Base-by-base conservation (phyloP, 2,113 vertebrate species). In the Oncorhynchus masou region DNA sequence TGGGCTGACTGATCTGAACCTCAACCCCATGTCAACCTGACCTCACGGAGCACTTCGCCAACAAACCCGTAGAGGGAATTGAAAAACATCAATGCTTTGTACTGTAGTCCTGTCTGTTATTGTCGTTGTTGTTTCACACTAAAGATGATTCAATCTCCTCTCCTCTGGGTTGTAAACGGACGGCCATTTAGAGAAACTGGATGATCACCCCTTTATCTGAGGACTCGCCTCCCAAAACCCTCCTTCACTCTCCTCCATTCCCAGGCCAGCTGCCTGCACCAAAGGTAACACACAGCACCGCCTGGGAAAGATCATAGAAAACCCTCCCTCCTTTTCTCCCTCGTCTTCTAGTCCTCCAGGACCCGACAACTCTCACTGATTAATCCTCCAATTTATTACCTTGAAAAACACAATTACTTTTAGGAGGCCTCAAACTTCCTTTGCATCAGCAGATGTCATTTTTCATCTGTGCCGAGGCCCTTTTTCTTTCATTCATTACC, bases 381-480 rank as follows among this genome's bases (percentile, higher is more conserved):
- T 96, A 94, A 96, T 96, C 93, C 2, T 90, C 81, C 83, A 91
- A 92, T 95, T 89, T 94, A 95, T 93, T 95, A 92, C 88, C 93
- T 94, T 87, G 88, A 94, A 95, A 96, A 96, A 94, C 91, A 94
- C 88, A 89, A 93, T 94, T 93, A 93, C 92, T 95, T 95, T 83
- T 83, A 93, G 90, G 91, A 94, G 94, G 91, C 89, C 86, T 91
- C 87, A 85, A 88, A 92, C 94, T 95, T 95, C 92, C 91, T 95
- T 87, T 76, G 90, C 91, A 86, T 91, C 87, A 91, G 94, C 95
- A 96, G 94, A 95, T 96, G 95, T 93, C 88, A 92, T 97, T 95
- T 95, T 94, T 98, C 94, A 95, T 22, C 1, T n/a, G 88, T 79
- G 71, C 83, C 27, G 4, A 54, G 81, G 31, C 68, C 68, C 31